phyloP scores from a whole-genome alignment of 2,113 vertebrate species.

The Zootoca vivipara region DNA sequence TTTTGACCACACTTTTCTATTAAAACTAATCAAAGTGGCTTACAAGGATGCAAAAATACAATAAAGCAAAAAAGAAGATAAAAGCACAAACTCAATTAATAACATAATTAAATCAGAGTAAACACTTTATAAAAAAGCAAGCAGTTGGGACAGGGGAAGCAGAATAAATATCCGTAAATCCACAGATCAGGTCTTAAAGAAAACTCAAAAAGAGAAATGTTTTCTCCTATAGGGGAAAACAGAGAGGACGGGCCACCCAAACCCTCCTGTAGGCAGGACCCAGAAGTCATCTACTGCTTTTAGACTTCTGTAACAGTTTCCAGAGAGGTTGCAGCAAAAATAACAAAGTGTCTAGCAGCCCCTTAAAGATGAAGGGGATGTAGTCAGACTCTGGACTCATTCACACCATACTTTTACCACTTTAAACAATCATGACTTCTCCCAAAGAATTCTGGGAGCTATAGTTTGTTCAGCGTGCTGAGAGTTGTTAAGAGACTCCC shows the following conservation, averaged over 20 bases:
- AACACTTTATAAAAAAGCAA: background rate
- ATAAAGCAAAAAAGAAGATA: background rate
- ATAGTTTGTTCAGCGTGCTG: too few species aligned
- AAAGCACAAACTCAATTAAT: background rate
- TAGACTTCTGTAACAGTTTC: background rate
- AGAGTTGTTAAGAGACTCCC: too few species aligned
- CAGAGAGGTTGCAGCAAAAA: background rate
- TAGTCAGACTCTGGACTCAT: too few species aligned
- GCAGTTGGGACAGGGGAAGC: too few species aligned
- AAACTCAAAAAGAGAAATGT: background rate
- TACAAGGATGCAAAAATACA: background rate
- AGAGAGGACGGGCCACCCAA: background rate
- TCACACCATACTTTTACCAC: too few species aligned
- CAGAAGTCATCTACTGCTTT: too few species aligned
- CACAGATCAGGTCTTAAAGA: background rate
- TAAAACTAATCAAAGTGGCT: background rate
- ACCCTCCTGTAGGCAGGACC: too few species aligned
- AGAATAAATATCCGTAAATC: background rate
- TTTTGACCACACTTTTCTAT: background rate
- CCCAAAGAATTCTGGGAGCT: too few species aligned
- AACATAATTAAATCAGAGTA: background rate
- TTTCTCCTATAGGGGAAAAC: background rate
- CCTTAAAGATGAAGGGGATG: background rate
- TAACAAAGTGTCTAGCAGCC: background rate
- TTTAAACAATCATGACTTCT: too few species aligned